Conservation (phyloP, 2,113 vertebrate genomes). For the Lamprotornis superbus region DNA sequence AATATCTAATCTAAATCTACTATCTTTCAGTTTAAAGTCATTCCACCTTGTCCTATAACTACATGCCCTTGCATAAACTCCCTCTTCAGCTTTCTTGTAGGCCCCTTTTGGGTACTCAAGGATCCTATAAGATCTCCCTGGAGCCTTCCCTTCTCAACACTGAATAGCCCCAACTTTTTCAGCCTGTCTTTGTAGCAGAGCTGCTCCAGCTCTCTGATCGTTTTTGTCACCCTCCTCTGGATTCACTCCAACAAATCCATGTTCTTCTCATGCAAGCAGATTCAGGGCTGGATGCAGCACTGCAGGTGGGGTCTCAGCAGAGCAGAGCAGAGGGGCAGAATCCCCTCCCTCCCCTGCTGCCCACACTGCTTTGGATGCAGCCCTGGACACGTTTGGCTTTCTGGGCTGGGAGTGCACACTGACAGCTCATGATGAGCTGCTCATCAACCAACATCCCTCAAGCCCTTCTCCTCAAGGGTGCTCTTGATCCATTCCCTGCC, state of each 20-base stretch:
- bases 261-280: neutral
- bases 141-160: neutral
- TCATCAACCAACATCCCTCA: neutral
- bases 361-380: neutral
- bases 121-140: neutral
- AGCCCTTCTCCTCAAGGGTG: neutral
- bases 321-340: neutral
- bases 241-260: neutral
- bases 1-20: neutral
- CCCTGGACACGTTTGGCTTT: fast-evolving
- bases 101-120: neutral
- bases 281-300: neutral
- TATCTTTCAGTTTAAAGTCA: neutral
- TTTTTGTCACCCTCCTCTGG: neutral
- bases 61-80: neutral
- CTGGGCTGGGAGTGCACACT: neutral
- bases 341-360: neutral
- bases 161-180: neutral
- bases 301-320: neutral
- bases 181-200: neutral
- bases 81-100: neutral
- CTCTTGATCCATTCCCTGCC: neutral
- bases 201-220: neutral
- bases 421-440: neutral
- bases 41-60: neutral